Evolutionary conservation across 2,888 invertebrate genomes (phyloP), one percentile per base, ranked within the genome.

Genomic region (Eurytoma adleriae): DNA sequence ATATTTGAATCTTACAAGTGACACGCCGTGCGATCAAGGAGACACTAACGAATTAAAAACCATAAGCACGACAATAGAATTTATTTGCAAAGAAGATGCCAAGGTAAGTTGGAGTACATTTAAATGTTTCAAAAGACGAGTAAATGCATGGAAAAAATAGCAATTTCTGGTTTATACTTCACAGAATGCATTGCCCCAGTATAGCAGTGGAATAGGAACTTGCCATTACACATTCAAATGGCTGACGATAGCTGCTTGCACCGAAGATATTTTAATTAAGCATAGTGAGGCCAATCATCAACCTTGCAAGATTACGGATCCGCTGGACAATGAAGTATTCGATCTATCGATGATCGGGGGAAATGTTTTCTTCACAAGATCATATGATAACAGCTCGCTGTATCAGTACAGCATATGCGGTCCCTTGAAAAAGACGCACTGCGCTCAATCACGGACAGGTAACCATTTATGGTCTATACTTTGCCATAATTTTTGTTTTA

Each of bases 161-260:
- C 7, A 40, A 7, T 4, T 13, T 14, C n/a, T 3, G 0, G 7
- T 30, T 40, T n/a, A n/a, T 40, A 61, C 4, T 62, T 14, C 2
- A 7, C 48, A 64, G 54, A 18, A 74, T 12, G 24, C 56, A 16
- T 18, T 14, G 50, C 76, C 76, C 0, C 54, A 76, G 40, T 76
- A 69, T n/a, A 24, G 48, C 0, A 54, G 18, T 14, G 77, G 77
- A 10, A 12, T 16, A 3, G 64, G 56, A 16, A 12, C 16, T 0
- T 77, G 77, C 10, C 40, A 70, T 12, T 77, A 77, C 18, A 20
- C 56, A 27, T 77, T 70, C 1, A n/a, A 48, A 5, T 77, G 77
- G 77, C 40, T 10, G n/a, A 77, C 77, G 2, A 40, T 24, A 16
- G 77, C 64, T 2, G 77, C 77, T 20, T 77, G 77, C 56, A 77